These are phyloP conservation scores for Antheraea pernyi DNA, from an alignment of 1,140 invertebrate genomes.

Conservation along the genomic window DNA sequence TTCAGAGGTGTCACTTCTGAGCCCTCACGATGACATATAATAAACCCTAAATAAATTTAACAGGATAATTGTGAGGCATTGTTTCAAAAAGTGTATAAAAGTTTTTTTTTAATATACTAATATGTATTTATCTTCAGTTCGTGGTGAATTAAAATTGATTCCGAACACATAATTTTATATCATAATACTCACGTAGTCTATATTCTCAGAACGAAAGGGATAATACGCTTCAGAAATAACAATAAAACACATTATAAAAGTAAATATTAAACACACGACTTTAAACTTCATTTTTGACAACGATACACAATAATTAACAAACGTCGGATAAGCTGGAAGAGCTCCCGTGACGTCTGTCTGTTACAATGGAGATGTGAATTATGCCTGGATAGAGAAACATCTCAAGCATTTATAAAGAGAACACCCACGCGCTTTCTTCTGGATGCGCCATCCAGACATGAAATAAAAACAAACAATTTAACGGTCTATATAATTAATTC, in stretches of 20 bases:
- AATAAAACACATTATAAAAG: constrained; percentile 40
- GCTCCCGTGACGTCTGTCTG: constrained; percentile 13
- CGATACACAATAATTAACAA: background rate
- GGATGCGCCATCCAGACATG: constrained; percentile 2
- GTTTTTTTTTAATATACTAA: too few species aligned
- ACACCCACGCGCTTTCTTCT: constrained; percentile 49
- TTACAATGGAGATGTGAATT: constrained; percentile 23
- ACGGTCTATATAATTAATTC: background rate
- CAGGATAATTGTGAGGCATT: too few species aligned
- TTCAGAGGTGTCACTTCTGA: too few species aligned
- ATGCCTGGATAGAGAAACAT: constrained; percentile 36
- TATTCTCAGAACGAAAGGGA: constrained; percentile 42
- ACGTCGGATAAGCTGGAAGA: background rate
- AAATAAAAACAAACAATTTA: background rate
- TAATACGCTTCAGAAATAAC: constrained; percentile 29
- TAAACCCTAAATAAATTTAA: too few species aligned
- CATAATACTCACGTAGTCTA: constrained; percentile 60
- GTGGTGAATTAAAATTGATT: too few species aligned
- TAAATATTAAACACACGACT: constrained; percentile 28
- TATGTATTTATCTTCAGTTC: background rate
- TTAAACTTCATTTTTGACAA: background rate
- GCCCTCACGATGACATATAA: too few species aligned
- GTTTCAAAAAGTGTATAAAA: too few species aligned
- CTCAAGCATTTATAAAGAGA: constrained; percentile 52
- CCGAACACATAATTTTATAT: constrained; percentile 1